Base-by-base conservation (phyloP, 2,797 vertebrate genomes). In the Halcyon chelicuti region DNA sequence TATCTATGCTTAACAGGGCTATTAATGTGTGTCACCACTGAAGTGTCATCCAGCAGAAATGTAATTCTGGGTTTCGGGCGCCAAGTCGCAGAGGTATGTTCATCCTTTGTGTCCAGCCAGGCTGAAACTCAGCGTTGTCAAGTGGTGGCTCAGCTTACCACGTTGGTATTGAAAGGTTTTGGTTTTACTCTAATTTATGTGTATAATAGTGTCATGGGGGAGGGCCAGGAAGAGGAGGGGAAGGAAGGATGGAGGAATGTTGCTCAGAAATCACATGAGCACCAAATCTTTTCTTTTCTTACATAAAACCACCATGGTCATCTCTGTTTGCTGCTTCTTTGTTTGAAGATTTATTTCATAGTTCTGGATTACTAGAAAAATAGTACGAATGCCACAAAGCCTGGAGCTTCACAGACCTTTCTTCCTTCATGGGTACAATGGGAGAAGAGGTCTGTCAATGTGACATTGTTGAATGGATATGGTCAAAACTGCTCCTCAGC, bases 31-130 rank as follows among this genome's bases (percentile, higher is more conserved):
- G 94, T 96, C 95, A 94, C 86, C 67, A 7, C 83, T 77, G 49
- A 82, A 81, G 93, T 96, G 91, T 93, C 97, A 96, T 96, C 94
- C 86, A 93, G 86, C 54, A 96, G 95, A 92, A 96, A 97, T 81
- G 93, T 60, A 77, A 94, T 93, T 94, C 92, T 95, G 95, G 86
- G 91, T 90, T 91, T 96, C 7, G 5, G 90, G 76, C 88, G 90
- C 82, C 87, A 89, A 95, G 88, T 79, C 2, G 51, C 85, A 67
- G 85, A 80, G 67, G 71, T 80, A 70, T 79, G 78, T 55, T 97
- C 90, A 51, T 89, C 94, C 86, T 96, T 94, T 96, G 86, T 91
- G 79, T 85, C 93, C 61, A 55, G 80, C 84, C 90, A 92, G 91
- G 52, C 84, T 97, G 96, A 96, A 96, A 94, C 91, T 94, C 84